Evolutionary conservation across 2,113 vertebrate species (phyloP), one percentile per base, ranked within the genome.

Genomic region (Aepyceros melampus): DNA sequence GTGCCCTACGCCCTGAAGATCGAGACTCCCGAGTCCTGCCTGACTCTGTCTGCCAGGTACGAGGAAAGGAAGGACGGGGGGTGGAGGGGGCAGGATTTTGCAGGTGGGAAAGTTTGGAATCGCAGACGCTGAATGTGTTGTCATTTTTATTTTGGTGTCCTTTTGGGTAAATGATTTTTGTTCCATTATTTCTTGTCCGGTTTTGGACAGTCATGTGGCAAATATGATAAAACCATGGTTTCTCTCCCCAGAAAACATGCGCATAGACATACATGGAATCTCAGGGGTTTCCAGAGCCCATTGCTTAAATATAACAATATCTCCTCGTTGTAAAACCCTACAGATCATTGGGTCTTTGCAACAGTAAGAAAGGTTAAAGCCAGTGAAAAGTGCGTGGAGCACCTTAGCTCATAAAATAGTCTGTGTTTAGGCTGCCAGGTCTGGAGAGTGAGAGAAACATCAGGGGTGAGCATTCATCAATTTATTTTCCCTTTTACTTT

Each of bases 31-130:
- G 99, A 99, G 94, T 98, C 98, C 83, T 99, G 99, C 98, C 99
- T 99, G 98, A 99, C 96, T 21, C 98, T 99, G 67, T 99, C 99
- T 81, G 99, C 99, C 58, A 99, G 99, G 99, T 99, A 99, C 10
- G 96, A 2, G n/a, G 53, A 31, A 25, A 49, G 2, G 74, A 56
- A 1, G 4, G 40, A 43, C 19, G 13, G n/a, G 21, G 40, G 10
- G 33, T 43, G 31, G 16, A 2, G 3, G 5, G 40, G 5, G 5
- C 43, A 88, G 74, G 29, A 27, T 31, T 62, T 76, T 71, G 33
- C 27, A 62, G 53, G 45, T n/a, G 29, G 76, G 60, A 81, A 45
- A 3, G 2, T 49, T 23, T 31, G 40, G 56, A 71, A 33, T 29
- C 31, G 13, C 45, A 36, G 27, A 3, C 5, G 16, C 36, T 40